A percentile compares a stretch with the other conserved stretches of the same genome.
Conservation (phyloP, 1,140 invertebrate species). For the Leptoteleia sp. region DNA sequence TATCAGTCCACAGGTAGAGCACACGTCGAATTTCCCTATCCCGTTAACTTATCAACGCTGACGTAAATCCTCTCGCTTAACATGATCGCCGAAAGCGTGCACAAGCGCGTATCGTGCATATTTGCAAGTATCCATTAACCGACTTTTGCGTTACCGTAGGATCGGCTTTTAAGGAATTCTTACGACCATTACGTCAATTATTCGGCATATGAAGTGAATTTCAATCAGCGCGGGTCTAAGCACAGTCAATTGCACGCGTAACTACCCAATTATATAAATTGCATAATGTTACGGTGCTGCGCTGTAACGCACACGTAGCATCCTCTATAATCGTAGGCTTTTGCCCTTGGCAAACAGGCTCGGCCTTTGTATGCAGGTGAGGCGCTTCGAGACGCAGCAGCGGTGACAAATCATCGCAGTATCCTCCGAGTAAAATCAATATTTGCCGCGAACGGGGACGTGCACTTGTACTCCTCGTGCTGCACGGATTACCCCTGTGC, state of each 20-base stretch:
- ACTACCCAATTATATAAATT: constrained; percentile 66
- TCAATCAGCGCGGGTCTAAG: constrained; percentile 53
- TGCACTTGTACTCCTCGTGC: constrained; percentile 18
- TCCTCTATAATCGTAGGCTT: constrained; percentile 59
- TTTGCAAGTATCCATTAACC: constrained; percentile 44
- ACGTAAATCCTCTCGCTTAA: constrained; percentile 19
- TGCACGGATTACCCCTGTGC: constrained; percentile 33
- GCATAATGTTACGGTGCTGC: constrained; percentile 47
- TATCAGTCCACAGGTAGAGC: neutral
- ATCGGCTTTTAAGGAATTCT: constrained; percentile 44
- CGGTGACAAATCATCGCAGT: constrained; percentile 66
- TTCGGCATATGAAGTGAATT: constrained; percentile 55
- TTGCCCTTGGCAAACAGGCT: constrained; percentile 61
- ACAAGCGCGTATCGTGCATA: constrained; percentile 19
- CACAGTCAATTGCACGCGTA: constrained; percentile 48
- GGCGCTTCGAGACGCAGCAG: constrained; percentile 45
- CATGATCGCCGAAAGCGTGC: constrained; percentile 7
- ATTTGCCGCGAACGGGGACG: constrained; percentile 53
- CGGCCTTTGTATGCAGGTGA: constrained; percentile 64
- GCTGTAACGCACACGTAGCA: constrained; percentile 50
- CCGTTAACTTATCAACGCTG: constrained; percentile 40
- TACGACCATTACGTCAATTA: constrained; percentile 42
- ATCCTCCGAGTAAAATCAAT: constrained; percentile 61
- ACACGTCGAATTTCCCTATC: constrained; percentile 4
- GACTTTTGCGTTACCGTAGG: constrained; percentile 40